A percentile compares a stretch with the other conserved stretches of the same genome.
Evolutionary conservation across 1,140 invertebrate genomes (phyloP).

Genomic region (Nasonia vitripennis): DNA sequence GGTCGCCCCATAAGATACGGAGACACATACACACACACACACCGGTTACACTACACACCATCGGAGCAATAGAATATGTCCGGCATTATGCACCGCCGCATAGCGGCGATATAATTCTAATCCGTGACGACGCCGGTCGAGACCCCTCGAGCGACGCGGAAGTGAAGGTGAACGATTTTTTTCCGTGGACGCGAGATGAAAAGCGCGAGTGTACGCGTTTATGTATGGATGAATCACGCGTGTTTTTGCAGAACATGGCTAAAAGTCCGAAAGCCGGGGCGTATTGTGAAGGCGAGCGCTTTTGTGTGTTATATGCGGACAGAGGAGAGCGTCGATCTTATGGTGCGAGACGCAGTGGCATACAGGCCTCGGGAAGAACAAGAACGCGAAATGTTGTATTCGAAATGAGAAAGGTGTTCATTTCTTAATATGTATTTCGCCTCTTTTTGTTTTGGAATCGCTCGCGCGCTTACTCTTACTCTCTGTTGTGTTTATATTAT

Average conservation of each 20-base stretch:
- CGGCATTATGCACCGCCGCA: not conserved
- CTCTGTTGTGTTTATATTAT: too few species aligned
- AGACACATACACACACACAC: not conserved
- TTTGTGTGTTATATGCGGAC: not conserved
- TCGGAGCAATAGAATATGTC: not conserved
- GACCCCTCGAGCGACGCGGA: not conserved
- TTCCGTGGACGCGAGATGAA: not conserved
- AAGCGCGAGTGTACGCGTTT: not conserved
- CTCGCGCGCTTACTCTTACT: too few species aligned
- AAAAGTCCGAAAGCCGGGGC: not conserved
- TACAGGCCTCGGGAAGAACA: not conserved
- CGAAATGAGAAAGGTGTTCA: not conserved
- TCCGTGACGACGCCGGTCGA: not conserved
- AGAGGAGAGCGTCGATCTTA: constrained; percentile 20
- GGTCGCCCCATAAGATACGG: not conserved
- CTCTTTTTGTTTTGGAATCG: not conserved
- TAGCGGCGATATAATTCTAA: not conserved
- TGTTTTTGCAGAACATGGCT: not conserved
- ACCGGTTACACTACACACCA: not conserved
- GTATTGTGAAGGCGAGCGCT: constrained; percentile 2
- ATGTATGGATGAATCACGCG: constrained; percentile 20
- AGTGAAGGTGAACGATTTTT: not conserved
- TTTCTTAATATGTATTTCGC: not conserved
- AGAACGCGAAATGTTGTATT: constrained; percentile 27
- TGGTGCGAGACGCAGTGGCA: not conserved